Evolutionary conservation across 2,888 invertebrate genomes (phyloP).

Genomic region (Rhagophthalmus giganteus): DNA sequence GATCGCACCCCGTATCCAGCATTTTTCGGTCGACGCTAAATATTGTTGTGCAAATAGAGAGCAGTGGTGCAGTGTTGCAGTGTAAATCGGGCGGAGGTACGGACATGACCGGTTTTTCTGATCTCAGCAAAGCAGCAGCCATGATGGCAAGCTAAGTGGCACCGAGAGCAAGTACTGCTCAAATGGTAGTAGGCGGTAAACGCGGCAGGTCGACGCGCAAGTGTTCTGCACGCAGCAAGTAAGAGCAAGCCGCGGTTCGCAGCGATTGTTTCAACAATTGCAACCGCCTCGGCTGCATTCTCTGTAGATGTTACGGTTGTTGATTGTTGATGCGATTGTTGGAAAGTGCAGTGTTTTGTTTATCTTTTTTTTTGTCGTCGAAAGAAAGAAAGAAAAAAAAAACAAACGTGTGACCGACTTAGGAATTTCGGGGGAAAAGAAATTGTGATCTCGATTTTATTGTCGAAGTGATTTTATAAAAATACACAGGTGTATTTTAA

Average conservation of each 20-base stretch:
- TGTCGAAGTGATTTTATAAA: too few species aligned
- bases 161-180: conserved; percentile 46
- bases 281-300: conserved; percentile 41
- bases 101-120: conserved; percentile 44
- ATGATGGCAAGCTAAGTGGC: conserved; percentile 47
- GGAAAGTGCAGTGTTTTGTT: conserved; percentile 33
- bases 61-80: conserved; percentile 44
- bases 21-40: conserved; percentile 2
- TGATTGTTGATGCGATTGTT: conserved; percentile 34
- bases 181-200: conserved; percentile 55
- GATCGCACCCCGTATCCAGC: conserved; percentile 2
- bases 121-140: conserved; percentile 45
- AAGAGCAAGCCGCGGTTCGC: conserved; percentile 38
- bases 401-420: conserved; percentile 17
- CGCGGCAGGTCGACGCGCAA: conserved; percentile 54
- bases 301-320: conserved; percentile 27
- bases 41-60: conserved; percentile 21
- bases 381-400: too few species aligned
- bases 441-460: too few species aligned
- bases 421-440: too few species aligned
- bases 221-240: conserved; percentile 50
- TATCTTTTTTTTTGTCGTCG: conserved; percentile 20
- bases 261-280: conserved; percentile 52
- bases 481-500: too few species aligned
- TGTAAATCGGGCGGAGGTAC: conserved; percentile 44